phyloP scores from a whole-genome alignment of 2,888 invertebrate species.

The Hipparchia semele region DNA sequence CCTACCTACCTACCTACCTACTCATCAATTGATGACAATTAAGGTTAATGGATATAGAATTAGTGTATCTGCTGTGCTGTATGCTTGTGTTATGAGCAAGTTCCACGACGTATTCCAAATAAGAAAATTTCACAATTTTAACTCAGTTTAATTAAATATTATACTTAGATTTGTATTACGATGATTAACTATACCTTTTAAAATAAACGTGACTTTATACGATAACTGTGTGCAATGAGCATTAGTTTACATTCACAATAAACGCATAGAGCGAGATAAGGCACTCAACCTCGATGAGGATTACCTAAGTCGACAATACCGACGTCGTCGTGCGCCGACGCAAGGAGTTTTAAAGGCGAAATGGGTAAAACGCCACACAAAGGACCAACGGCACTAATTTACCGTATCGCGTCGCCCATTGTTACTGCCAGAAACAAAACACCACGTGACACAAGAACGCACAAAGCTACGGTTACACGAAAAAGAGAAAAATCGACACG shows the following conservation, averaged over 20 bases:
- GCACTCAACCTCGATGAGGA: constrained; percentile 56
- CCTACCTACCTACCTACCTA: background rate
- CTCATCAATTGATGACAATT: constrained; percentile 46
- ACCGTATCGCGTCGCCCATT: constrained; percentile 45
- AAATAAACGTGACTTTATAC: constrained; percentile 39
- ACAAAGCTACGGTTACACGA: constrained; percentile 66
- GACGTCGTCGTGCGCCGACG: constrained; percentile 50
- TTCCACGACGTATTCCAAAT: background rate
- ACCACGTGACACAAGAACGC: constrained; percentile 60
- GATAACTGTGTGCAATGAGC: constrained; percentile 32
- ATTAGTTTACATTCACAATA: constrained; percentile 42
- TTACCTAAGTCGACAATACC: constrained; percentile 56
- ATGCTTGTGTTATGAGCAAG: background rate
- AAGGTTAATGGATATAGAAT: constrained; percentile 38
- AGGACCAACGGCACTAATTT: constrained; percentile 63
- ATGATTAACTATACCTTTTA: too few species aligned
- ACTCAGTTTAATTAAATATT: background rate
- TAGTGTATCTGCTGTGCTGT: constrained; percentile 42
- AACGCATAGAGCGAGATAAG: constrained; percentile 56
- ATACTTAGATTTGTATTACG: too few species aligned
- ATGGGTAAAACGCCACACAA: constrained; percentile 62
- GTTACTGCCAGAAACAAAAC: constrained; percentile 50
- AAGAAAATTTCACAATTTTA: background rate
- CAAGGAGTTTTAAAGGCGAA: constrained; percentile 54
- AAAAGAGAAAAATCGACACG: constrained; percentile 50